These are phyloP conservation scores for Dione juno DNA, from an alignment of 2,888 invertebrate species.

Conservation along the genomic window DNA sequence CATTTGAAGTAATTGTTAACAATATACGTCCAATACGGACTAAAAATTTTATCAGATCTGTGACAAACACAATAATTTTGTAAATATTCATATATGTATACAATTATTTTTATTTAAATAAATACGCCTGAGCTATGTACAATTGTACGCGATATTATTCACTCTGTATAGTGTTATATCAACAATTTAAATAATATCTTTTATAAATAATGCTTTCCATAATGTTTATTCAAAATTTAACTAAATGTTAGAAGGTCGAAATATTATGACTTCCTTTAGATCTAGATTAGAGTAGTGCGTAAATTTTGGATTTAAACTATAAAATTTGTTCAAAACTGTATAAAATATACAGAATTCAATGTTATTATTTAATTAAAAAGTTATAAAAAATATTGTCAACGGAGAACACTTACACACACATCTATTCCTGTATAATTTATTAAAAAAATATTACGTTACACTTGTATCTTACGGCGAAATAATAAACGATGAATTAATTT, in stretches of 20 bases:
- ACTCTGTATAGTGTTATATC: conserved; percentile 4
- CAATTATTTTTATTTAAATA: conserved; percentile 28
- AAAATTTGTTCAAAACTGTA: background rate
- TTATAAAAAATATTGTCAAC: background rate
- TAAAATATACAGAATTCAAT: conserved; percentile 16
- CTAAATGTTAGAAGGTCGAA: background rate
- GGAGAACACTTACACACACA: background rate
- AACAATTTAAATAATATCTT: background rate
- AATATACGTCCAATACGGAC: conserved; percentile 61
- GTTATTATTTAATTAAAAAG: background rate
- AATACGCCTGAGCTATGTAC: conserved; percentile 47
- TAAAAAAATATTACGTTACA: background rate
- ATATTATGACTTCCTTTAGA: background rate
- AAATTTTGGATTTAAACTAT: background rate
- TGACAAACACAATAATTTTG: conserved; percentile 82
- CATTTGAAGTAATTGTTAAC: background rate
- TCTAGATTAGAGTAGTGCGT: conserved; percentile 1
- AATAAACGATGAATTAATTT: background rate
- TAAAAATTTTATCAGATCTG: conserved; percentile 70
- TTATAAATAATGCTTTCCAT: background rate
- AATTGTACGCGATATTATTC: conserved; percentile 45
- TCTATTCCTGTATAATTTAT: background rate
- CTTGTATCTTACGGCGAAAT: too few species aligned
- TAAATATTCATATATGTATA: conserved; percentile 55
- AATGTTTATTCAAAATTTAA: background rate